Evolutionary conservation across 1,140 invertebrate genomes (phyloP), one percentile per base, ranked within the genome.

Genomic region (Bombus pyrosoma): DNA sequence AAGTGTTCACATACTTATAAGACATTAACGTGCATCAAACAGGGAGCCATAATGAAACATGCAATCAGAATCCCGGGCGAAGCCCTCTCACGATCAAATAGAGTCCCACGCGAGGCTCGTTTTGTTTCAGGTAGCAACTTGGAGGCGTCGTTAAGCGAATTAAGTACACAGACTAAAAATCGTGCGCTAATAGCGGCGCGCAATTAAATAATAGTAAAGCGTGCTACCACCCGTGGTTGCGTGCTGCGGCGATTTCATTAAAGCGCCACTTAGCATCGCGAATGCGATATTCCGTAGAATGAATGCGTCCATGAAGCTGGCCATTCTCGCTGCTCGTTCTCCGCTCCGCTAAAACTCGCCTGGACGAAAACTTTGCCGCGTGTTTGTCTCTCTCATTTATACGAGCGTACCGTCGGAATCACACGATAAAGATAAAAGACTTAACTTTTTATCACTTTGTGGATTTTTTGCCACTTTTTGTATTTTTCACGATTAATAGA

Each of bases 161-260:
- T 62, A 62, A 28, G 28, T 57, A 39, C 13, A 22, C 34, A 13
- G 9, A 43, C n/a, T 22, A 74, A 87, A 89, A 82, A 89, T 80
- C 43, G 41, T n/a, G 43, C 62, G 81, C 64, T 73, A 66, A 68
- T 62, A 64, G 64, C 62, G 53, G 28, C 59, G 43, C 13, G 69
- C 82, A 86, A 90, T 90, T 87, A 90, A 85, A 90, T 90, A 90
- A 90, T 77, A 81, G 71, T 41, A n/a, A 85, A 75, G 43, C 53
- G 39, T 37, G 73, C 75, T 66, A 43, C 82, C 75, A 87, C 75
- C 82, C 82, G 68, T 43, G 53, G 83, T 66, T 71, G 28, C 76
- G 68, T 37, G 59, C 75, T 25, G 15, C n/a, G n/a, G 47, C 71
- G 76, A 87, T 90, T 87, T 86, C 81, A 90, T 90, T 90, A 90